These are phyloP conservation scores for Parapsyche elsis DNA, from an alignment of 1,140 invertebrate genomes.

Conservation along the genomic window DNA sequence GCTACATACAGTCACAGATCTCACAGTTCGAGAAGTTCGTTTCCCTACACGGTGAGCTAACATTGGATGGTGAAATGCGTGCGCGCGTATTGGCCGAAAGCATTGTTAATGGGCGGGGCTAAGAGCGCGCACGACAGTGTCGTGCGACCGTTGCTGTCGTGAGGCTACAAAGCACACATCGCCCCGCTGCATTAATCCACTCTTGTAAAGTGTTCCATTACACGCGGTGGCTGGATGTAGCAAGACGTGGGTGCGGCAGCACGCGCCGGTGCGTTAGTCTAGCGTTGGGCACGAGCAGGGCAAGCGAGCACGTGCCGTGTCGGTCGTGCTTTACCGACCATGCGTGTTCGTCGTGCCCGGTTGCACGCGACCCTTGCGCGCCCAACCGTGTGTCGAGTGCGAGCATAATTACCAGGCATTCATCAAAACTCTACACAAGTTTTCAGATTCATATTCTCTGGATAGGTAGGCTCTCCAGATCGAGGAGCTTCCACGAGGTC, in stretches of 20 bases:
- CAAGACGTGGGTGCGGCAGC: slow-evolving; percentile 59
- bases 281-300: slow-evolving; percentile 42
- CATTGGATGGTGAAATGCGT: too few relatives aligned
- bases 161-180: too few relatives aligned
- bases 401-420: neutral
- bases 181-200: too few relatives aligned
- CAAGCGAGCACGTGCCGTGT: slow-evolving; percentile 51
- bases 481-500: too few relatives aligned
- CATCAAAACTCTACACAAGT: neutral
- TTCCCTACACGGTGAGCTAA: too few relatives aligned
- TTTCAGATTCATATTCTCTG: neutral
- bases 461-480: too few relatives aligned
- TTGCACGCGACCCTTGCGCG: slow-evolving; percentile 39
- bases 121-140: too few relatives aligned
- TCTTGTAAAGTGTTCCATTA: slow-evolving; percentile 80
- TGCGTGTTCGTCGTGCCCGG: slow-evolving; percentile 43
- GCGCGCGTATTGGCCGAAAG: too few relatives aligned
- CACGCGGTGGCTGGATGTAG: slow-evolving; percentile 76
- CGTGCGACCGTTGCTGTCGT: too few relatives aligned
- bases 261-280: neutral
- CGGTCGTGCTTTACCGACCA: slow-evolving; percentile 46
- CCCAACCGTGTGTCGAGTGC: neutral
- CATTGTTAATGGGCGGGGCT: too few relatives aligned
- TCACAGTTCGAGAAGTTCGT: too few relatives aligned
- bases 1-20: too few relatives aligned